Evolutionary conservation across 2,797 vertebrate species (phyloP).

Genomic region (Babyrousa celebensis): DNA sequence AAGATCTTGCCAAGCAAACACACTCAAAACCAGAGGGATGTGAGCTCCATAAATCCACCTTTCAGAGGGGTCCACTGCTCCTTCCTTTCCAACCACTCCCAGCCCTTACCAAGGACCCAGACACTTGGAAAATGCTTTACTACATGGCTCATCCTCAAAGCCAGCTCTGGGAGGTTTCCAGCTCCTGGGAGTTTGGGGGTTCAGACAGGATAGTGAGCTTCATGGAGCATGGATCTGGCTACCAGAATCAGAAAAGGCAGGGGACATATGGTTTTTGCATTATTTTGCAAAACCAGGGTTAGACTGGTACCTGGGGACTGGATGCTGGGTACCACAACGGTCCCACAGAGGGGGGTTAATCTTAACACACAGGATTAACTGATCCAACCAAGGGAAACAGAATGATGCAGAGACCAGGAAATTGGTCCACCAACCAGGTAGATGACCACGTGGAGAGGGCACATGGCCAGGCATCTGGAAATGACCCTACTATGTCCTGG

Average conservation of each 20-base stretch:
- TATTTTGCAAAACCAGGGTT: too few relatives aligned
- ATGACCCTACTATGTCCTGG: too few relatives aligned
- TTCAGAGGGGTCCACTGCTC: neutral
- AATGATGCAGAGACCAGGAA: neutral
- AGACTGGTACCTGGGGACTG: neutral
- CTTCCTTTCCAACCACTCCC: neutral
- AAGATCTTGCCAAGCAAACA: too few relatives aligned
- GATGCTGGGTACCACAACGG: fast-evolving
- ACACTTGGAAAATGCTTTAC: neutral
- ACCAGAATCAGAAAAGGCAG: neutral
- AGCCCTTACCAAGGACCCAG: neutral
- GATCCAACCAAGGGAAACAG: neutral
- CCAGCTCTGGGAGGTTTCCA: neutral
- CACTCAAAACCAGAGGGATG: too few relatives aligned
- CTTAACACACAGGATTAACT: neutral
- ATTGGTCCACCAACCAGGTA: neutral
- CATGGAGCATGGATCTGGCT: neutral
- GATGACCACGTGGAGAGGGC: neutral
- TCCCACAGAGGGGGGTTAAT: too few relatives aligned
- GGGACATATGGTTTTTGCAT: neutral
- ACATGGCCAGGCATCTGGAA: too few relatives aligned
- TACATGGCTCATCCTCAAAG: neutral
- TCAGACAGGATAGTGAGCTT: neutral
- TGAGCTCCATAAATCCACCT: neutral
- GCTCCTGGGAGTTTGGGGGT: neutral